Evolutionary conservation across 2,888 invertebrate species (phyloP), one percentile per base, ranked within the genome.

Genomic region (Pandemis corylana): DNA sequence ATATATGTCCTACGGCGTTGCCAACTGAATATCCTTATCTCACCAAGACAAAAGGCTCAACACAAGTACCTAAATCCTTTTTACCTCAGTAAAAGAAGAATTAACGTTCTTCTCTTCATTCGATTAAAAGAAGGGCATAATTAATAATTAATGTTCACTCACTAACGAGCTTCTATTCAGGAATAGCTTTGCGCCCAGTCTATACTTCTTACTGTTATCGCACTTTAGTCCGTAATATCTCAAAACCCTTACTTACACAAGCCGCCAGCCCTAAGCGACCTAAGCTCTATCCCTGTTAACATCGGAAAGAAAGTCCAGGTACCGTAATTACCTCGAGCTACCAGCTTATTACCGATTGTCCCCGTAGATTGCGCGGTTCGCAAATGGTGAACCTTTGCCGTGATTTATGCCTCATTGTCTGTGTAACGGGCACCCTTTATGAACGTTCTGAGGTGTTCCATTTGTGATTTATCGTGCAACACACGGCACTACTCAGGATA

Each of bases 261-360:
- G 46, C 46, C 28, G 46, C 46, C 49, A 65, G 62, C 63, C 36
- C 53, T 53, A 44, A 44, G 63, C 70, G 51, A 70, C 64, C 64
- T 28, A 59, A 42, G 56, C 28, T 28, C 59, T 28, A 69, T 69
- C 73, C 73, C 73, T 68, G 42, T 66, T 66, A 59, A 63, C 46
- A 68, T 73, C 73, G 59, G 64, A 73, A 73, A 73, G 72, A 73
- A 72, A 72, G 64, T 64, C 73, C 59, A 59, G 63, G 75, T 66
- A 76, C 59, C 77, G 72, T 77, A 77, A 77, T 77, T 72, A 75
- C 76, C 71, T n/a, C 53, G 62, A 67, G 72, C 77, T 63, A 70
- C 75, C 72, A 59, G 68, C 72, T 77, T 77, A 79, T 79, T 76
- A 76, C 77, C 78, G 76, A 78, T 78, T 78, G 80, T 78, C 76